Evolutionary conservation across 1,140 invertebrate species (phyloP).

Genomic region (Meloidogyne chitwoodi): DNA sequence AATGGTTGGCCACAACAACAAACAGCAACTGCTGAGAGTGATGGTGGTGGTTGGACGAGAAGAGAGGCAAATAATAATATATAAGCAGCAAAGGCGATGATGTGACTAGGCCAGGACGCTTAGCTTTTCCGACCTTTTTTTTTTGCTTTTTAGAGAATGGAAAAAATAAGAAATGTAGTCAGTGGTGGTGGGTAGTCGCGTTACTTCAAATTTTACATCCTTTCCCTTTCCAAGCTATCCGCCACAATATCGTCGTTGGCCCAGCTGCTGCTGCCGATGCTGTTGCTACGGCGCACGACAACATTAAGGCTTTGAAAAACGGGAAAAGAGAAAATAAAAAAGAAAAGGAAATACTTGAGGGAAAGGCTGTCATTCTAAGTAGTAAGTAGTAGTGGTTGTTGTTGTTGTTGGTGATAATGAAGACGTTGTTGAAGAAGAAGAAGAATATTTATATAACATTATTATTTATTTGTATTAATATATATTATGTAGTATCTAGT

Average conservation of each 20-base stretch:
- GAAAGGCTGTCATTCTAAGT: background rate
- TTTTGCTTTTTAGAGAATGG: background rate
- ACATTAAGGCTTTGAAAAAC: background rate
- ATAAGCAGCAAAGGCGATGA: background rate
- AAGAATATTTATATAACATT: background rate
- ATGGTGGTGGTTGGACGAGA: background rate
- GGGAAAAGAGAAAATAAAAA: background rate
- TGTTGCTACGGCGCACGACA: background rate
- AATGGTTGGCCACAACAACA: conserved; percentile 1
- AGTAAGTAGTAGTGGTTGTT: background rate
- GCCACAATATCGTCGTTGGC: background rate
- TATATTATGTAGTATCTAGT: too few relatives aligned
- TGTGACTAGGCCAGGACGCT: background rate
- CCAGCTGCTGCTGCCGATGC: conserved; percentile 5
- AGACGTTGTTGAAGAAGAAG: background rate
- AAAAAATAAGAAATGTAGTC: background rate
- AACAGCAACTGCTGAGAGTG: background rate
- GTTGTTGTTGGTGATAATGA: background rate
- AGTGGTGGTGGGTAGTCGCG: background rate
- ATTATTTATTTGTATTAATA: too few relatives aligned
- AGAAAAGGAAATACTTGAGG: background rate
- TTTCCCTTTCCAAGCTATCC: background rate
- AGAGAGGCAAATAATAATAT: background rate
- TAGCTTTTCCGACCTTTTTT: conserved; percentile 6
- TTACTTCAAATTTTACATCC: background rate